These are phyloP conservation scores for Gephyroberyx darwinii DNA, from an alignment of 2,797 vertebrate species.

Conservation along the genomic window DNA sequence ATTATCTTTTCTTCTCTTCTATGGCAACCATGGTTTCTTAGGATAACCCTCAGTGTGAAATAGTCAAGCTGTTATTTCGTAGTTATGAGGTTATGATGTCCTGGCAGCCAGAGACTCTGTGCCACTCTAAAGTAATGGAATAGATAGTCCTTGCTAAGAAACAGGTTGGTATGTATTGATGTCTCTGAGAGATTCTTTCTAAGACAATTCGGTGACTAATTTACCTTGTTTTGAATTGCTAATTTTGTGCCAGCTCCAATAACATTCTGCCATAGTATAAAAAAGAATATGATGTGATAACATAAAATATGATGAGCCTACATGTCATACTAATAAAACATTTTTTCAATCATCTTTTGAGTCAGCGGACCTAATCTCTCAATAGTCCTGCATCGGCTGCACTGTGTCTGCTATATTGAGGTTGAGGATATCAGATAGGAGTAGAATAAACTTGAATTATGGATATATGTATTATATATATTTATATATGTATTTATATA, in stretches of 20 bases:
- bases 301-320: not conserved
- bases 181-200: slow-evolving; percentile 1
- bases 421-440: not conserved
- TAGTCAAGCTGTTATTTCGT: slow-evolving; percentile 1
- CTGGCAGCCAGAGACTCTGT: not conserved
- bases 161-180: slow-evolving; percentile 1
- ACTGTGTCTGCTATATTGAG: not conserved
- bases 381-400: not conserved
- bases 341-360: not conserved
- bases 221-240: not conserved
- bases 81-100: slow-evolving; percentile 7
- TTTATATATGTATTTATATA: no score
- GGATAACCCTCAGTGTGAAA: not conserved
- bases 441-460: not conserved
- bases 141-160: not conserved
- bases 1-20: no score
- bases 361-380: not conserved
- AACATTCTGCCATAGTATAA: not conserved
- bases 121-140: slow-evolving; percentile 2
- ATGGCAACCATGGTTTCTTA: not conserved
- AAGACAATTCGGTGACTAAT: not conserved
- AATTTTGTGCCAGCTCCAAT: not conserved
- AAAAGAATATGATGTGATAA: not conserved
- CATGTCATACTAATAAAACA: not conserved
- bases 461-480: not conserved